phyloP scores from a whole-genome alignment of 2,113 vertebrate genomes.

The Coryphaenoides rupestris region DNA sequence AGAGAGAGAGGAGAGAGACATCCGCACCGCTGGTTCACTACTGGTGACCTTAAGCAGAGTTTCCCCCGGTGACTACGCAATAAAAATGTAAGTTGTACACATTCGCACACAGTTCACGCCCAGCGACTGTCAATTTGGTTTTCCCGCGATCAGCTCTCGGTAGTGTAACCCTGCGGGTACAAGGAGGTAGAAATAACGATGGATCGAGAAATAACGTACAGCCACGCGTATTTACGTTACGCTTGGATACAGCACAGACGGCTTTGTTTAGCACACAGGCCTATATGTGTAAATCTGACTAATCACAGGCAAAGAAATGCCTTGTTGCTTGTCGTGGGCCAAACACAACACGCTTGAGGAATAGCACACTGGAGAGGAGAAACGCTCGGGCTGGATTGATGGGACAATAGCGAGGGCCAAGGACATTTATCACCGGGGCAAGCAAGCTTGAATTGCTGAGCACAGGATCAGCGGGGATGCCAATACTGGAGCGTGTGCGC shows the following conservation, averaged over 20 bases:
- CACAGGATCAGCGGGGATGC: conserved; percentile 25
- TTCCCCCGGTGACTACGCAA: conserved; percentile 47
- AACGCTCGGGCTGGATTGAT: conserved; percentile 33
- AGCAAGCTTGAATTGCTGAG: conserved; percentile 32
- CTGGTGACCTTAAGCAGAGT: too few relatives aligned
- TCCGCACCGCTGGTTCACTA: too few relatives aligned
- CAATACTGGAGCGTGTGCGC: conserved; percentile 14
- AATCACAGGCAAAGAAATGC: conserved; percentile 39
- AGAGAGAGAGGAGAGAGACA: too few relatives aligned
- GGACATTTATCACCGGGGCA: conserved; percentile 39
- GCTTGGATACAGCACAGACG: conserved; percentile 33
- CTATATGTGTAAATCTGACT: conserved; percentile 45
- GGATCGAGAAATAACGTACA: too few relatives aligned
- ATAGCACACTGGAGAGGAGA: conserved; percentile 17
- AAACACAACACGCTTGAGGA: conserved; percentile 42
- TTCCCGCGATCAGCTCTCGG: too few relatives aligned
- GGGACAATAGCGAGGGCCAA: conserved; percentile 36
- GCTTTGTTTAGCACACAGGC: conserved; percentile 44
- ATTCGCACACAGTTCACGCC: too few relatives aligned
- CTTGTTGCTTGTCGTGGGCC: conserved; percentile 27
- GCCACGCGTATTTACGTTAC: not conserved
- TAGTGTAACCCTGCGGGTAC: too few relatives aligned
- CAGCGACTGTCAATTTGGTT: too few relatives aligned
- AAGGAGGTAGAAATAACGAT: too few relatives aligned
- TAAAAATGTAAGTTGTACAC: too few relatives aligned